Evolutionary conservation across 53 echinoderm and acorn worm genomes (phyloP).

Genomic region (Astropecten irregularis): DNA sequence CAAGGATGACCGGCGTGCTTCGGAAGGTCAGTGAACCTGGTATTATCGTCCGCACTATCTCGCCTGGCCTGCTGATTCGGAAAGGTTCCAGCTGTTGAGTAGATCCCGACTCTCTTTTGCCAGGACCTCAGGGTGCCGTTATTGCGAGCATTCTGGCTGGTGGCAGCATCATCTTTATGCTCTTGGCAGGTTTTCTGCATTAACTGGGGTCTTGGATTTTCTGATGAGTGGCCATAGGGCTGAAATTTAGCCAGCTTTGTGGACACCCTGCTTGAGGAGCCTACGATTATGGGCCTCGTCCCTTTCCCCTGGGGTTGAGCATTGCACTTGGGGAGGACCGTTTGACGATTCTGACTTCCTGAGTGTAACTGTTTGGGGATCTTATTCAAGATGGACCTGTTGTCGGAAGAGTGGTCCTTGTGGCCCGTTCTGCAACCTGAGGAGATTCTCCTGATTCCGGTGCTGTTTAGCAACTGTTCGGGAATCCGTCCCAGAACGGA

Average conservation of each 20-base stretch:
- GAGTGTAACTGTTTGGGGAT: conserved; percentile 9
- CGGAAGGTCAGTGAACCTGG: not conserved
- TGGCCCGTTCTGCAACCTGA: not conserved
- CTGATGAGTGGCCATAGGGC: conserved; percentile 3
- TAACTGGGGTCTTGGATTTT: too few species aligned
- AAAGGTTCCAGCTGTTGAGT: not conserved
- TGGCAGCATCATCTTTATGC: not conserved
- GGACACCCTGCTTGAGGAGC: not conserved
- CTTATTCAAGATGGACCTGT: not conserved
- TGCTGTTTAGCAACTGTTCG: conserved; percentile 19
- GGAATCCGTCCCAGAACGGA: conserved; percentile 22
- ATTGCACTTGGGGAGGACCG: not conserved
- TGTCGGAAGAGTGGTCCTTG: not conserved
- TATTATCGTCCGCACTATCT: conserved; percentile 2
- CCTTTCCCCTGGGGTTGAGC: not conserved
- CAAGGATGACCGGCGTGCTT: not conserved
- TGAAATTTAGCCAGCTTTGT: conserved; percentile 8
- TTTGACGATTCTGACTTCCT: not conserved
- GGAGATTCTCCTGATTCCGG: not conserved
- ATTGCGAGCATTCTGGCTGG: not conserved
- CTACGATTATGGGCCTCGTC: not conserved
- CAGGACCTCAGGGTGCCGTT: not conserved
- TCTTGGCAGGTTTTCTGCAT: not conserved
- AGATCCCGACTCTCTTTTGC: conserved; percentile 34
- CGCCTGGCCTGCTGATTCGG: not conserved